These are phyloP conservation scores for Euschistus heros DNA, from an alignment of 1,140 invertebrate genomes.

Conservation along the genomic window DNA sequence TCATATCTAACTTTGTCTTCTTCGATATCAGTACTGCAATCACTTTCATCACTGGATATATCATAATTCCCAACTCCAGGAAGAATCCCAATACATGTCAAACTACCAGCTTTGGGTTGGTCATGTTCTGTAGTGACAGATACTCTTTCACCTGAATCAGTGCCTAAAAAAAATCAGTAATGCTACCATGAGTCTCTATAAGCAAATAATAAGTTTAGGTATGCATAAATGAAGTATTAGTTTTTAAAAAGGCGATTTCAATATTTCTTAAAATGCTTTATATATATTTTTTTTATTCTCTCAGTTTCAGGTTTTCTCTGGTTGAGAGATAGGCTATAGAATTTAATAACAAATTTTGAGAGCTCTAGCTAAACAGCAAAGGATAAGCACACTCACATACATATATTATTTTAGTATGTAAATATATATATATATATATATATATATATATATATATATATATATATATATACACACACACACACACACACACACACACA, in stretches of 20 bases:
- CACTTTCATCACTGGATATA: slow-evolving; percentile 49
- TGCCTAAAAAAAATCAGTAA: neutral
- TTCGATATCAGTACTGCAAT: slow-evolving; percentile 44
- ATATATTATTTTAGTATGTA: neutral
- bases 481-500: no score
- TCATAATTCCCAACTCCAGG: slow-evolving; percentile 65
- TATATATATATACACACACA: neutral
- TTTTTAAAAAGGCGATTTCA: no score
- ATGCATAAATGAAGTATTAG: no score
- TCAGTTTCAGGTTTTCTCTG: no score
- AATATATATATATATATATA: neutral
- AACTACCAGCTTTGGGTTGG: slow-evolving; percentile 31
- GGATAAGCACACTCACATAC: slow-evolving; percentile 28
- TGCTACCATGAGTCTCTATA: neutral
- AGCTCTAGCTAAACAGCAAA: no score
- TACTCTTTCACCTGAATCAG: neutral
- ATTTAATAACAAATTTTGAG: no score
- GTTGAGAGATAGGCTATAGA: no score
- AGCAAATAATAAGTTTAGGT: no score
- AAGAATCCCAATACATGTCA: slow-evolving; percentile 61
- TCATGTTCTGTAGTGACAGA: neutral
- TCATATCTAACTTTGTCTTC: slow-evolving; percentile 38
- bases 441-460: neutral
- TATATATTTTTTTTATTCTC: no score
- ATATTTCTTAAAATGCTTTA: no score